A percentile compares a stretch with the other conserved stretches of the same genome.
Evolutionary conservation across 2,113 vertebrate genomes (phyloP).

Genomic region (Apodemus sylvaticus): DNA sequence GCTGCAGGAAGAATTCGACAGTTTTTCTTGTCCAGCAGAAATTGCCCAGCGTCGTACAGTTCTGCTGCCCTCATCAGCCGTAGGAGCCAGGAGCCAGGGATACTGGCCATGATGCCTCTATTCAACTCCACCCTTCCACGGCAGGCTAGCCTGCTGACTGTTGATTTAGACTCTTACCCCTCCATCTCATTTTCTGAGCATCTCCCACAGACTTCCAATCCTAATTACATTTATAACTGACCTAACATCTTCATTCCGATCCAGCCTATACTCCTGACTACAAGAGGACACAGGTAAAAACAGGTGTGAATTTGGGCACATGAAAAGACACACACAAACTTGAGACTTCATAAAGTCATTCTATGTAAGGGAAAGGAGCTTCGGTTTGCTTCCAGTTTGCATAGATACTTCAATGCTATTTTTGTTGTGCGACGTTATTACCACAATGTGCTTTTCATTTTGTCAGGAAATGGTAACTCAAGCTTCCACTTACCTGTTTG

Average conservation of each 20-base stretch:
- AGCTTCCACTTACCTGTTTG: slow-evolving; percentile 84
- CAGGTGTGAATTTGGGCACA: neutral
- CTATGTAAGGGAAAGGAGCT: neutral
- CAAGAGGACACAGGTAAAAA: neutral
- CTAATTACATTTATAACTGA: neutral
- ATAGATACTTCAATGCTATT: neutral
- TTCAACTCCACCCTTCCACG: slow-evolving; percentile 89
- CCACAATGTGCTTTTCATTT: slow-evolving; percentile 51
- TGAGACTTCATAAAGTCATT: neutral
- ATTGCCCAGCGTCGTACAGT: no score
- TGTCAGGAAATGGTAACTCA: slow-evolving; percentile 83
- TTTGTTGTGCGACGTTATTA: slow-evolving; percentile 26
- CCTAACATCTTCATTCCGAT: neutral
- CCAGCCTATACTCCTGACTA: neutral
- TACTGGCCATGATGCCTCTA: slow-evolving; percentile 87
- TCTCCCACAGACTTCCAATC: neutral
- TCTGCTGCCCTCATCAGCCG: slow-evolving; percentile 89
- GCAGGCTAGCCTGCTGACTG: slow-evolving; percentile 92
- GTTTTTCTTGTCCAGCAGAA: neutral
- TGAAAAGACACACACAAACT: slow-evolving; percentile 1
- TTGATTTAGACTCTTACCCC: slow-evolving; percentile 89
- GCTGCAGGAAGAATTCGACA: neutral
- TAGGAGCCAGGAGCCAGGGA: slow-evolving; percentile 88
- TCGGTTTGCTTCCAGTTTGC: neutral
- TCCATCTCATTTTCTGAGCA: slow-evolving; percentile 84